These are phyloP conservation scores for Pissodes strobi DNA, from an alignment of 1,140 invertebrate species.

Conservation along the genomic window DNA sequence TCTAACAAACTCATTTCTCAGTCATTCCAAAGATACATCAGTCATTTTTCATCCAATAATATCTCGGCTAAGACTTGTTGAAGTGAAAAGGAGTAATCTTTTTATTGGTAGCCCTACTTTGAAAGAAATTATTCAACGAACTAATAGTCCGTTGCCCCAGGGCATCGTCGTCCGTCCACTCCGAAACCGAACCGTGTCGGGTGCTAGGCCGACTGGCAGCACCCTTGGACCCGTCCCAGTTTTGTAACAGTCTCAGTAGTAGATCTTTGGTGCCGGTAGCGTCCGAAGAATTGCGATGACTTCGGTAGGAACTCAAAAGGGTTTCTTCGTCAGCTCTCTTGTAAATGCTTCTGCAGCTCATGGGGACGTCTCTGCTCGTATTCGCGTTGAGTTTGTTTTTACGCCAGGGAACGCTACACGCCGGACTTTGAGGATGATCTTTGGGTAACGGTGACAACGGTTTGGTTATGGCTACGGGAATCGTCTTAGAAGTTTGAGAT, in stretches of 20 bases:
- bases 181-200: constrained; percentile 63
- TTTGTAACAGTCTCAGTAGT: constrained; percentile 29
- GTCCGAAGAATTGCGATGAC: constrained; percentile 2
- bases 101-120: constrained; percentile 64
- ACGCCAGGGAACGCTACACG: constrained; percentile 59
- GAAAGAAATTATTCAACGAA: constrained; percentile 70
- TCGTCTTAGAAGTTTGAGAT: constrained; percentile 54
- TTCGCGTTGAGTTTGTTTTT: constrained; percentile 64
- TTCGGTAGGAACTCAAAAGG: constrained; percentile 8
- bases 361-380: constrained; percentile 66
- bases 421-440: constrained; percentile 36
- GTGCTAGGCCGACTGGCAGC: constrained; percentile 56
- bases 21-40: background rate
- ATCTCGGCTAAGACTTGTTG: constrained; percentile 31
- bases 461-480: constrained; percentile 30
- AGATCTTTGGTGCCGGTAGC: constrained; percentile 35
- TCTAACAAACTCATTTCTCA: background rate
- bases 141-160: constrained; percentile 65
- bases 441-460: constrained; percentile 6
- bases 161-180: constrained; percentile 61
- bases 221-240: constrained; percentile 67
- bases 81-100: constrained; percentile 54
- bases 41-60: background rate
- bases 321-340: constrained; percentile 24
- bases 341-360: constrained; percentile 56